Percentiles rank a stretch among this genome's conserved stretches.
phyloP scores from a whole-genome alignment of 2,113 vertebrate genomes.

The Casuarius casuarius region DNA sequence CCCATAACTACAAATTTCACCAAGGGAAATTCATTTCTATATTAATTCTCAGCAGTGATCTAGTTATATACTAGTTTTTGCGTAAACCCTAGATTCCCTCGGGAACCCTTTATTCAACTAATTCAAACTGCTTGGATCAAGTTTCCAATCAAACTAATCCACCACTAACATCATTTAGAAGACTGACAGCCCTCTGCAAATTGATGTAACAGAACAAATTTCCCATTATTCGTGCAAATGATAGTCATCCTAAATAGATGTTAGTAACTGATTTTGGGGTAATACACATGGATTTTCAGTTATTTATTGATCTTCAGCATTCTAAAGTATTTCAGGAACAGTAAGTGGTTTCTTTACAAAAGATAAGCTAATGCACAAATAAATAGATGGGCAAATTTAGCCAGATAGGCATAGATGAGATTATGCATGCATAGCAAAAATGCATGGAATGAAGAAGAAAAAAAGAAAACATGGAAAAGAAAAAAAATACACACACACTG shows the following conservation, averaged over 20 bases:
- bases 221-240: slow-evolving; percentile 7
- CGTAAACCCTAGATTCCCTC: slow-evolving; percentile 63
- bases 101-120: slow-evolving; percentile 41
- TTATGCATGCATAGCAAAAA: background rate
- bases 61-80: slow-evolving; percentile 19
- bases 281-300: slow-evolving; percentile 2
- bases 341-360: slow-evolving; percentile 18
- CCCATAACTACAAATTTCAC: slow-evolving; percentile 15
- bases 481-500: background rate
- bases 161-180: slow-evolving; percentile 65
- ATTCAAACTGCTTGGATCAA: slow-evolving; percentile 60
- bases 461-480: background rate
- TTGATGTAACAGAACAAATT: slow-evolving; percentile 31
- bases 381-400: background rate
- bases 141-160: slow-evolving; percentile 67
- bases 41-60: slow-evolving; percentile 23
- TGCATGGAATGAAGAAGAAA: background rate
- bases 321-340: slow-evolving; percentile 42
- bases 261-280: slow-evolving; percentile 19
- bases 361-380: slow-evolving; percentile 12
- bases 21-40: background rate
- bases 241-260: slow-evolving; percentile 3
- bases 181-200: slow-evolving; percentile 46
- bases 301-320: slow-evolving; percentile 9
- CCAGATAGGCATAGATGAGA: background rate